These are phyloP conservation scores for Genyomyrus donnyi DNA, from an alignment of 2,113 vertebrate species.

Conservation along the genomic window DNA sequence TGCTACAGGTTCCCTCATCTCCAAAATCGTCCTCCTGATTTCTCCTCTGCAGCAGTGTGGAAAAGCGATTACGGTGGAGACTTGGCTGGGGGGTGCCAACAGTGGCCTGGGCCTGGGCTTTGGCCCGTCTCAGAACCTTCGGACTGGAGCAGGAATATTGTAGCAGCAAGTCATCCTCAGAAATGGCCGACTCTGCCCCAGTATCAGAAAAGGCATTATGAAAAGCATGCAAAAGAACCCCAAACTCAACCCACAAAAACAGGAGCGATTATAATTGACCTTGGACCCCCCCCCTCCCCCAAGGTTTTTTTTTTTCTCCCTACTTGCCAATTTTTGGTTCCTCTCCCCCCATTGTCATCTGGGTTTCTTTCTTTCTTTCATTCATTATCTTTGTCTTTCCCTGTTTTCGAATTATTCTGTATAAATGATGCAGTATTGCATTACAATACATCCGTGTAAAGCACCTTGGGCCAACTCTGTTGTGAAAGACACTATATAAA, in stretches of 20 bases:
- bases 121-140: constrained; percentile 64
- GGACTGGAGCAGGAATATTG: constrained; percentile 68
- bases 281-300: not conserved
- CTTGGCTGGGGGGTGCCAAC: constrained; percentile 21
- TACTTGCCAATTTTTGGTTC: not conserved
- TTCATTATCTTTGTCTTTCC: not conserved
- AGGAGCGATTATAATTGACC: not conserved
- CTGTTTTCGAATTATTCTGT: not conserved
- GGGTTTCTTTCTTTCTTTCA: too few species aligned
- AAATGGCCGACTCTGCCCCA: constrained; percentile 53
- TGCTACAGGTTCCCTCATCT: constrained; percentile 70
- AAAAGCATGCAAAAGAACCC: not conserved
- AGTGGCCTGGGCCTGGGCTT: not conserved
- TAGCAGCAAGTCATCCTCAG: constrained; percentile 75
- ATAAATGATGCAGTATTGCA: not conserved
- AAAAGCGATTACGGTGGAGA: constrained; percentile 70
- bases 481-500: not conserved
- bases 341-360: not conserved
- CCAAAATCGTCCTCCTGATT: constrained; percentile 58
- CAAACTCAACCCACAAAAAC: not conserved
- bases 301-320: not conserved
- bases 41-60: constrained; percentile 71
- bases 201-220: constrained; percentile 23
- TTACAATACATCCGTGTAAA: not conserved
- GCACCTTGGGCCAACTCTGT: not conserved